Conservation (phyloP, 2,797 vertebrate species). For the Heterohyrax brucei region DNA sequence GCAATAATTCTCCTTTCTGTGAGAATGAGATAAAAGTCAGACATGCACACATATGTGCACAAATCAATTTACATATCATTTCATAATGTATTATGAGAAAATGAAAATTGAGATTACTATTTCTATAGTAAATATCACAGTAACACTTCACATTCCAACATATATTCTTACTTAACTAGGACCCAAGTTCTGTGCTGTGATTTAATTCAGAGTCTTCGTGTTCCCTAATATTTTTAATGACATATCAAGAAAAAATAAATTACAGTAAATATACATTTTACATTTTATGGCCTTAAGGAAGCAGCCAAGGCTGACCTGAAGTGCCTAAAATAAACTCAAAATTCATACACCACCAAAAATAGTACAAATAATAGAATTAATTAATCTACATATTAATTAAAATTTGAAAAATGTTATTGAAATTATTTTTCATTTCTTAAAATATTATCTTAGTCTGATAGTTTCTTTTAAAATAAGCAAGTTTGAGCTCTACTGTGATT, state of each 20-base stretch:
- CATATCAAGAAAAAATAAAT: not conserved
- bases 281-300: not conserved
- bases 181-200: not conserved
- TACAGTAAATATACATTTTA: not conserved
- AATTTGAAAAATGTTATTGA: not conserved
- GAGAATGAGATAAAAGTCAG: constrained; percentile 44
- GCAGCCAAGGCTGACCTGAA: not conserved
- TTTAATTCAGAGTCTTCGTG: not conserved
- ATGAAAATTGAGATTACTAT: constrained; percentile 1
- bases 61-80: constrained; percentile 3
- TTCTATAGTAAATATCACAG: constrained; percentile 23
- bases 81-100: constrained; percentile 44
- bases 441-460: not conserved
- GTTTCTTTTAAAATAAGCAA: not conserved
- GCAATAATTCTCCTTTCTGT: not conserved
- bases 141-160: not conserved
- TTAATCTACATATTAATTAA: not conserved
- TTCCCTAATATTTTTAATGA: not conserved
- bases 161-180: not conserved
- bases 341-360: not conserved
- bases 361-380: not conserved
- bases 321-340: not conserved
- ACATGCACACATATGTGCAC: not conserved
- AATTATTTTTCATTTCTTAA: not conserved
- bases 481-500: not conserved